Conservation (phyloP, 1,140 invertebrate genomes). For the Latrodectus geometricus region DNA sequence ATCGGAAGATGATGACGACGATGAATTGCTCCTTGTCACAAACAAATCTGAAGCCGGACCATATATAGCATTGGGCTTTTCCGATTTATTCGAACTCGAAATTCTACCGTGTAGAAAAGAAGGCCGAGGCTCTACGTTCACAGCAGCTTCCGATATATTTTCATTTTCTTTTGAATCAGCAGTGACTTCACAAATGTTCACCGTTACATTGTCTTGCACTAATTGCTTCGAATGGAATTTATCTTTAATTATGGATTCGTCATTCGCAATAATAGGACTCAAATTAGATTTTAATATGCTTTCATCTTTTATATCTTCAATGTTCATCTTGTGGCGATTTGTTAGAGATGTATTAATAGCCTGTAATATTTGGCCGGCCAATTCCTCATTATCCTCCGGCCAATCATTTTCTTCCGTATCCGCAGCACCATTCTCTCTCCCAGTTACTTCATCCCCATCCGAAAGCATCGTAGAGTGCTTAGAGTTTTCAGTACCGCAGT, state of each 20-base stretch:
- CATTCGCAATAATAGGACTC: neutral
- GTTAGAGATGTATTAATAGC: constrained; percentile 51
- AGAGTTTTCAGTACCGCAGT: neutral
- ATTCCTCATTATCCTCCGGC: constrained; percentile 12
- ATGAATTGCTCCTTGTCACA: constrained; percentile 47
- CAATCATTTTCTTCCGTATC: neutral
- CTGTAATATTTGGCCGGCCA: constrained; percentile 44
- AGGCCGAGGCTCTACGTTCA: constrained; percentile 35
- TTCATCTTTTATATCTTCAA: neutral
- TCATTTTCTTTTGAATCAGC: neutral
- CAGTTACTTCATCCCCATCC: constrained; percentile 15
- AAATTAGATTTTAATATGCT: neutral
- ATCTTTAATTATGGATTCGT: neutral
- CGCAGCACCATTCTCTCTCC: neutral
- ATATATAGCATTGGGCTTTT: constrained; percentile 46
- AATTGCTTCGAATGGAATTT: neutral
- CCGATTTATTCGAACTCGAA: neutral
- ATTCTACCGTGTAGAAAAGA: constrained; percentile 52
- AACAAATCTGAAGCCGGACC: constrained; percentile 51
- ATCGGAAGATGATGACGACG: constrained; percentile 47
- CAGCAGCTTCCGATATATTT: neutral
- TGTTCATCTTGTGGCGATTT: constrained; percentile 46
- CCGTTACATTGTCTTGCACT: neutral
- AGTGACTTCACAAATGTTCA: neutral
- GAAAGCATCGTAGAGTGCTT: constrained; percentile 40